Evolutionary conservation across 2,888 invertebrate genomes (phyloP).

Genomic region (Megaustenia siamemsis): DNA sequence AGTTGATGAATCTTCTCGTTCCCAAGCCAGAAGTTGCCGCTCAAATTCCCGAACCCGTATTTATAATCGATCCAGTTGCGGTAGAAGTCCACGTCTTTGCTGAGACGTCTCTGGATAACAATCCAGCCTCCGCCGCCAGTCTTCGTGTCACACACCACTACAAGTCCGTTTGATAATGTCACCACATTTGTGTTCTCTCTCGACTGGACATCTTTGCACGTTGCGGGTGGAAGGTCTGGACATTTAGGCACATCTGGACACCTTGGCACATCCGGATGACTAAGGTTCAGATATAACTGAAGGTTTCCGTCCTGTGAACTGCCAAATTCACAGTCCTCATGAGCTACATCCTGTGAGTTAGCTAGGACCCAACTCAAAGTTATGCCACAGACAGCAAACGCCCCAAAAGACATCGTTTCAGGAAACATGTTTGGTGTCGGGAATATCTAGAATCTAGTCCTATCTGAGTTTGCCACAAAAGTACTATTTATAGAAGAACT

Average conservation of each 20-base stretch:
- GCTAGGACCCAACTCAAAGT: no score
- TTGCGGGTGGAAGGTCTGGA: neutral
- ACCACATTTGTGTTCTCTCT: neutral
- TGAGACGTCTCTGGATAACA: conserved; percentile 24
- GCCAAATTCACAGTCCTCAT: no score
- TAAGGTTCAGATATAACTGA: no score
- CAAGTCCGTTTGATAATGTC: neutral
- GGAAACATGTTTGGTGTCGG: no score
- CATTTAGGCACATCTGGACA: neutral
- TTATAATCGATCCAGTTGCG: conserved; percentile 34
- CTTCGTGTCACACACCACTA: conserved; percentile 37
- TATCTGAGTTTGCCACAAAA: no score
- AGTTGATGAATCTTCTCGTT: conserved; percentile 35
- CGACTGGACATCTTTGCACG: conserved; percentile 12
- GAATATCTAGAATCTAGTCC: no score
- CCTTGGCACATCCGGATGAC: no score
- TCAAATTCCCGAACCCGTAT: conserved; percentile 33
- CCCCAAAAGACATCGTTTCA: no score
- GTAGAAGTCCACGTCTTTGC: conserved; percentile 24
- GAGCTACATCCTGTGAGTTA: no score
- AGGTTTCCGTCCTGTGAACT: no score
- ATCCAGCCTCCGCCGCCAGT: conserved; percentile 39
- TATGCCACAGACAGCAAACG: no score
- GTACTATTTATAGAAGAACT: no score
- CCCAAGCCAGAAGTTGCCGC: conserved; percentile 31